Evolutionary conservation across 2,888 invertebrate species (phyloP).

Genomic region (Melipona bicolor): DNA sequence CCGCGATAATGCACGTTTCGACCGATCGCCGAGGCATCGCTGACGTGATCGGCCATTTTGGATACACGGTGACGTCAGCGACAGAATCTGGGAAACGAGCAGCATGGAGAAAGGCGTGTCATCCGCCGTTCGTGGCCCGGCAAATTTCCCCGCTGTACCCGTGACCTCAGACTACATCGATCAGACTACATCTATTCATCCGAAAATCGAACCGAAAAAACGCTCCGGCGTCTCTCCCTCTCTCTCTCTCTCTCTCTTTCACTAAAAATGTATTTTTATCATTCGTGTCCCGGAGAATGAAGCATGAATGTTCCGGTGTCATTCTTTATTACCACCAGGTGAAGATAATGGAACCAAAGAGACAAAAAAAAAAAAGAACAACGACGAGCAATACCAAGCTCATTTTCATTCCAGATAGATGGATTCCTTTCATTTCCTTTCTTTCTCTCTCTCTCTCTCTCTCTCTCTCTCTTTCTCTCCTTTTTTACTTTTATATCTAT

Average conservation of each 20-base stretch:
- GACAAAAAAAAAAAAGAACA: not conserved
- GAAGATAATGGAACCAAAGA: too few species aligned
- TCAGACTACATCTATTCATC: constrained; percentile 9
- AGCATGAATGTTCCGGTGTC: too few species aligned
- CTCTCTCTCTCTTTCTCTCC: too few species aligned
- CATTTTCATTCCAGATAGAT: not conserved
- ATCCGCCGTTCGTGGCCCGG: constrained; percentile 14
- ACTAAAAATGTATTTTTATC: constrained; percentile 9
- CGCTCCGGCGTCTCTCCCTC: not conserved
- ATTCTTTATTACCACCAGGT: not conserved
- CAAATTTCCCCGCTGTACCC: constrained; percentile 3
- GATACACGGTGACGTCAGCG: constrained; percentile 49
- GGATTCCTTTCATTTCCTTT: not conserved
- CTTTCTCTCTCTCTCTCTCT: not conserved
- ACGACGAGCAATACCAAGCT: not conserved
- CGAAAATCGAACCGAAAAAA: not conserved
- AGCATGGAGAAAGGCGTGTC: constrained; percentile 42
- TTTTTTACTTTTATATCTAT: not conserved
- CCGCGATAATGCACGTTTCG: constrained; percentile 59
- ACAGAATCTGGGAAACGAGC: constrained; percentile 52
- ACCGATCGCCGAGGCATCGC: constrained; percentile 41
- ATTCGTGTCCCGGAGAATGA: not conserved
- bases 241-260: not conserved
- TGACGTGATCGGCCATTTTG: constrained; percentile 63
- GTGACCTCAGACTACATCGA: constrained; percentile 29